Evolutionary conservation across 2,113 vertebrate species (phyloP).

Genomic region (Acrocephalus kingi): DNA sequence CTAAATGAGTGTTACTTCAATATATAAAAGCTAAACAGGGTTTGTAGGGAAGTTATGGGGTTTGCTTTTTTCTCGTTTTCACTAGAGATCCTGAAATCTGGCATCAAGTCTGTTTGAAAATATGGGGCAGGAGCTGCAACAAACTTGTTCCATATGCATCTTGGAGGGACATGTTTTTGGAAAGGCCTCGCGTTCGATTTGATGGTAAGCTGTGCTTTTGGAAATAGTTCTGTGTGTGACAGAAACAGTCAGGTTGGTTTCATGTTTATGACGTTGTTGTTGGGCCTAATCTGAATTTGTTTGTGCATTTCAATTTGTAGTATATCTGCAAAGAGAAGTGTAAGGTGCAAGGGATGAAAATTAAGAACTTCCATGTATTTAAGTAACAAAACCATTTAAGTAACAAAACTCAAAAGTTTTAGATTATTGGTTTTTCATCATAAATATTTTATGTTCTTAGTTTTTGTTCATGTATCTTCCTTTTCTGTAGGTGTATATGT

Average conservation of each 20-base stretch:
- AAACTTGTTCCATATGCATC: slow-evolving; percentile 88
- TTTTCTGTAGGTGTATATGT: slow-evolving; percentile 88
- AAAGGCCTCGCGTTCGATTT: slow-evolving; percentile 91
- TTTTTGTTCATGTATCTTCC: neutral
- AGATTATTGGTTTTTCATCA: neutral
- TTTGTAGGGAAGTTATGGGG: neutral
- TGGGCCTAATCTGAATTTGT: neutral
- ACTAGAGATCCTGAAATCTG: slow-evolving; percentile 97
- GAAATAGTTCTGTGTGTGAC: neutral
- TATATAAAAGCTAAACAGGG: neutral
- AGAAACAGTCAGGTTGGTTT: neutral
- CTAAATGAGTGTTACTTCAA: neutral
- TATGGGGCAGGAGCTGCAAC: slow-evolving; percentile 93
- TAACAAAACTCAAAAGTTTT: neutral
- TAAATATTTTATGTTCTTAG: neutral
- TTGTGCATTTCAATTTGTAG: neutral
- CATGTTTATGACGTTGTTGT: neutral
- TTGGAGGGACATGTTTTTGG: slow-evolving; percentile 98
- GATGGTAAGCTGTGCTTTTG: slow-evolving; percentile 83
- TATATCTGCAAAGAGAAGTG: neutral
- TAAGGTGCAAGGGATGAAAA: neutral
- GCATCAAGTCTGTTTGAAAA: slow-evolving; percentile 90
- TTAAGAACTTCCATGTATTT: neutral
- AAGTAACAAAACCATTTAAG: neutral
- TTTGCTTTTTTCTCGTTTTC: slow-evolving; percentile 42